Base-by-base conservation (phyloP, 2,888 invertebrate genomes). In the Hemistola chrysoprasaria region DNA sequence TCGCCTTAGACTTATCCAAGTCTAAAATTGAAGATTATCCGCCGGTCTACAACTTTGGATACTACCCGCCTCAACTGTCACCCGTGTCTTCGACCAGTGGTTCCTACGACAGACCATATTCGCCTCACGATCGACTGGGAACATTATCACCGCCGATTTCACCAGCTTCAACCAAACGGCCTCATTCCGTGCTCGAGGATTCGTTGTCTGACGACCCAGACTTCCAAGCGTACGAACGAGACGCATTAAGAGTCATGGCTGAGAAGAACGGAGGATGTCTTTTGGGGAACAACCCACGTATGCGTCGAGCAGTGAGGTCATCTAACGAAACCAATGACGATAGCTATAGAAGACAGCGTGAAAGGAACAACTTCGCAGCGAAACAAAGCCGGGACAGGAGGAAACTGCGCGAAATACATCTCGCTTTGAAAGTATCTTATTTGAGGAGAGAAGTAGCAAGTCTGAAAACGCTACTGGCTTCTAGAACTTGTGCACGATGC, bases 361-460 rank as follows among this genome's bases (percentile, higher is more conserved):
- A 95, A 52, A 96, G 97, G 69, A 98, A 98, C 76, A 98, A 98
- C 73, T 95, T 94, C 50, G 98, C 98, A 0, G 98, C 98, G 0
- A 98, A 98, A 78, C 91, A 97, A 56, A 98, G 97, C 0, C 90
- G 98, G 1, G 98, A 98, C 65, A 93, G 97, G 0, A 90, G 98
- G 42, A 91, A 97, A 57, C 92, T 95, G 26, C 95, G 98, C 61
- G 98, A 98, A 73, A 97, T 98, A 56, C 97, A 97, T 64, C 93
- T 98, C 22, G 96, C 97, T 0, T 93, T 98, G 24, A 90, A 97
- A 40, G 96, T 97, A 0, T 94, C 95, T 0, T 95, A 94, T 60
- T 86, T 98, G 11, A 69, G 62, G 45, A 76, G 68, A 16, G 68
- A 80, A 55, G 49, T 80, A 6, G 62, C 75, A 0, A 55, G 61